Base-by-base conservation (phyloP, 2,797 vertebrate genomes). In the Microctenopoma stevenorrisi region DNA sequence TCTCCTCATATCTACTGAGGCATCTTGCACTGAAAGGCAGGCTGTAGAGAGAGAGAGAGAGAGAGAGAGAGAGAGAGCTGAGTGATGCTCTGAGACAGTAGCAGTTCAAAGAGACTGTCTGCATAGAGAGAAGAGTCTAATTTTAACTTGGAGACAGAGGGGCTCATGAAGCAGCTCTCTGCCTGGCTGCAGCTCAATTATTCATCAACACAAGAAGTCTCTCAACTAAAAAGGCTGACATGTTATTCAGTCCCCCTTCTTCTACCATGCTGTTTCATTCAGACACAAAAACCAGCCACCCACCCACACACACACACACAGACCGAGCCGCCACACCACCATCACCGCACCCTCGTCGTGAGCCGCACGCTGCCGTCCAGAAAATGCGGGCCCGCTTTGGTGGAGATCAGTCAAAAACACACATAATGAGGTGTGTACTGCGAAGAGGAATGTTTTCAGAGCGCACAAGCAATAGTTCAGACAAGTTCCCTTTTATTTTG, bases 61-160 rank as follows among this genome's bases (percentile, higher is more conserved):
- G 28, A 30, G 28, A 33, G 30, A 33, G 30, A 33, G 30, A 60
- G 76, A 84, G 81, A 63, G 81, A 85, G 79, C 76, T 74, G 85
- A 90, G 80, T 85, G 87, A 86, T 89, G 86, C 83, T 86, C 72
- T 67, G 83, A 90, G 88, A 88, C 83, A 76, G 88, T 71, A 82
- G 81, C 73, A 62, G 85, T 90, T 93, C 89, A 91, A 90, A 91
- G 87, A 83, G 82, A 85, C 65, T 72, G 81, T 88, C 87, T 87
- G 81, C 77, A 54, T 60, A 60, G 78, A 86, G 76, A 85, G 72
- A 85, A 87, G 76, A 69, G 75, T 85, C 85, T 90, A 88, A 89
- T 89, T 93, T 93, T 92, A 92, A 91, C 91, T 89, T 58, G 62
- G 90, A 93, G 86, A 92, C 85, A 85, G 87, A 86, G 83, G 81